Conservation (phyloP, 2,797 vertebrate species). For the Lepilemur ruficaudatus region DNA sequence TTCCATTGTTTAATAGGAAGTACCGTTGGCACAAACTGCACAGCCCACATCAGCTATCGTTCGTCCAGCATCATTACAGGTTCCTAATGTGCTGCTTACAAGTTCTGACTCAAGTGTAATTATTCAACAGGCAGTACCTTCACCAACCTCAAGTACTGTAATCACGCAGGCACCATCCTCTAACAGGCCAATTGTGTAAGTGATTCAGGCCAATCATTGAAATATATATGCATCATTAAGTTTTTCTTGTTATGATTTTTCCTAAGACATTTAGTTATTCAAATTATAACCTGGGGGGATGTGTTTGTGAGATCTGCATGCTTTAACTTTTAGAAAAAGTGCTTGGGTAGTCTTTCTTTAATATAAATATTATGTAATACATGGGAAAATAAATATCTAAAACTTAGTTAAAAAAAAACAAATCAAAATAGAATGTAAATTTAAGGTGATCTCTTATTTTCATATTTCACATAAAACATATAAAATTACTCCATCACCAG, state of each 20-base stretch:
- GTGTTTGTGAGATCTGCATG: neutral
- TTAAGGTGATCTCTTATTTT: conserved; percentile 41
- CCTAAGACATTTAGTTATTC: conserved; percentile 12
- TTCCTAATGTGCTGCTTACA: conserved; percentile 98
- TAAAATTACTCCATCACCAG: neutral
- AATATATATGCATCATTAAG: conserved; percentile 54
- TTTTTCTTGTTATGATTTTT: conserved; percentile 49
- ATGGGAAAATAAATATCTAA: conserved; percentile 49
- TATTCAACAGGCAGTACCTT: conserved; percentile 98
- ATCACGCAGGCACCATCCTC: conserved; percentile 98
- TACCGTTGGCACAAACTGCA: conserved; percentile 95
- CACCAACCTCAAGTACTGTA: conserved; percentile 99
- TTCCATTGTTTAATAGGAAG: conserved; percentile 88
- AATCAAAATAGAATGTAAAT: neutral
- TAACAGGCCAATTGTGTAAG: conserved; percentile 99
- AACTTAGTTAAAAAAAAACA: conserved; percentile 49
- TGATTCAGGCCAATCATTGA: conserved; percentile 83
- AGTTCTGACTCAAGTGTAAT: conserved; percentile 98
- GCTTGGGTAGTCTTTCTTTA: neutral
- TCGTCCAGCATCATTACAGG: conserved; percentile 97
- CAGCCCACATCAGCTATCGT: conserved; percentile 98
- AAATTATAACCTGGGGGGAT: neutral
- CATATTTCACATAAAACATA: conserved; percentile 27
- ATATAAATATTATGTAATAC: neutral
- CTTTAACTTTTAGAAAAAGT: conserved; percentile 42